Base-by-base conservation (phyloP, 2,888 invertebrate genomes). In the Watsonalla cultraria region DNA sequence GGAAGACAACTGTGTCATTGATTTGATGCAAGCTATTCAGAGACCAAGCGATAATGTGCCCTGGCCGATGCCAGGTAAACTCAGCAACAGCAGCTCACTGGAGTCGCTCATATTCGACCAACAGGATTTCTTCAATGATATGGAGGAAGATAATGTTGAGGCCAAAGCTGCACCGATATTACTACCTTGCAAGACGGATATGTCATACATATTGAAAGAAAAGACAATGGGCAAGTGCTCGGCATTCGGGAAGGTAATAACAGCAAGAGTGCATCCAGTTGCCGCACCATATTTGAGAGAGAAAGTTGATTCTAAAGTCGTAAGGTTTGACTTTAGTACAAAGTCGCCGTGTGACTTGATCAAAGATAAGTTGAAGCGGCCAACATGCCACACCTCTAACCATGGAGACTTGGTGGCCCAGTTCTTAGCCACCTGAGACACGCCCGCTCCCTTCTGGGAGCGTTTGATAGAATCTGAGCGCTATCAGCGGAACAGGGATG, bases 291-390 rank as follows among this genome's bases (percentile, higher is more conserved):
- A 88, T 55, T 58, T 86, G 0, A 71, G 57, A 46, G 69, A 73
- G 45, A 69, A 71, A 5, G 54, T 78, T 0, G 47, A 68, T 4
- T 57, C 64, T 6, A 65, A 64, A n/a, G 72, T 87, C 33, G 57
- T 62, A 0, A 61, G 68, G 24, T 88, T 89, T 73, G 79, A 84
- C 55, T 89, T 89, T 46, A 70, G 68, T 8, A 82, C 82, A 6
- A 78, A 78, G 46, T 87, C 86, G 7, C 88, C 89, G 0, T 86
- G 85, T 66, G 88, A 89, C 59, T 54, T 81, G 14, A 78, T 79
- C 14, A 80, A 78, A 55, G 82, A 79, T 53, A 82, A 72, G 51
- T 57, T 75, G 52, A 64, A 67, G 45, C 74, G 75, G 14, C 81
- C 78, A 8, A 66, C 63, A 57, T 65, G 33, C 54, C 60, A 5